Percentiles rank a stretch among this genome's conserved stretches.
These are phyloP conservation scores for Forficula auricularia DNA, from an alignment of 1,140 invertebrate genomes.

Conservation along the genomic window DNA sequence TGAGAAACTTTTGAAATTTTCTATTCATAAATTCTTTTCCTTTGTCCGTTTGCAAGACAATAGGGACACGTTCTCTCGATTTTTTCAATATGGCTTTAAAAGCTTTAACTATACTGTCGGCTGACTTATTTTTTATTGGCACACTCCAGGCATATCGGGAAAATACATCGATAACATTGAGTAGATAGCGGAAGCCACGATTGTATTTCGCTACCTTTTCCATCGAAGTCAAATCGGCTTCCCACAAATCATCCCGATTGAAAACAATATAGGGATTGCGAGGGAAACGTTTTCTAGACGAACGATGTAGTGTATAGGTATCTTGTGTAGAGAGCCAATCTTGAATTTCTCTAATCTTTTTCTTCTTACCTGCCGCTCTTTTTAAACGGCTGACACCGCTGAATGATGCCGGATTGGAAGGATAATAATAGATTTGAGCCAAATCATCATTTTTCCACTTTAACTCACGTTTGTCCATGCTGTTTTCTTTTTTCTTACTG, in stretches of 20 bases:
- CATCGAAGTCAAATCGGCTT: constrained; percentile 24
- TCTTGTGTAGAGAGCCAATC: constrained; percentile 14
- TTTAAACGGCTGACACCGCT: constrained; percentile 5
- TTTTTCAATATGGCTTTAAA: constrained; percentile 19
- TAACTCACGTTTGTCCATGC: too few relatives aligned
- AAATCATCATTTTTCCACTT: too few relatives aligned
- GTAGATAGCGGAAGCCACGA: constrained; percentile 18
- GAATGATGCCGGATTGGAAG: too few relatives aligned
- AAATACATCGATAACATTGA: constrained; percentile 24
- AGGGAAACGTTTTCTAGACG: constrained; percentile 14
- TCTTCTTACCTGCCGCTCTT: constrained; percentile 2
- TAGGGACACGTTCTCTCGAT: constrained; percentile 9
- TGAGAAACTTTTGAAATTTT: not conserved
- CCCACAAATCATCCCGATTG: constrained; percentile 22
- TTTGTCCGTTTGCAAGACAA: constrained; percentile 17
- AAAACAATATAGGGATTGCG: constrained; percentile 11
- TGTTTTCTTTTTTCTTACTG: too few relatives aligned
- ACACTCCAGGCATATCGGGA: constrained; percentile 22
- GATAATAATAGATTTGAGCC: too few relatives aligned
- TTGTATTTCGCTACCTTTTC: constrained; percentile 18
- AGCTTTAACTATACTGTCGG: constrained; percentile 12
- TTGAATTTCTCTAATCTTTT: constrained; percentile 1
- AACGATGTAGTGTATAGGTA: constrained; percentile 16
- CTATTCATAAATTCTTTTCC: constrained; percentile 16
- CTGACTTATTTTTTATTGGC: constrained; percentile 21